Evolutionary conservation across 2,113 vertebrate genomes (phyloP).

Genomic region (Diphyllodes magnificus): DNA sequence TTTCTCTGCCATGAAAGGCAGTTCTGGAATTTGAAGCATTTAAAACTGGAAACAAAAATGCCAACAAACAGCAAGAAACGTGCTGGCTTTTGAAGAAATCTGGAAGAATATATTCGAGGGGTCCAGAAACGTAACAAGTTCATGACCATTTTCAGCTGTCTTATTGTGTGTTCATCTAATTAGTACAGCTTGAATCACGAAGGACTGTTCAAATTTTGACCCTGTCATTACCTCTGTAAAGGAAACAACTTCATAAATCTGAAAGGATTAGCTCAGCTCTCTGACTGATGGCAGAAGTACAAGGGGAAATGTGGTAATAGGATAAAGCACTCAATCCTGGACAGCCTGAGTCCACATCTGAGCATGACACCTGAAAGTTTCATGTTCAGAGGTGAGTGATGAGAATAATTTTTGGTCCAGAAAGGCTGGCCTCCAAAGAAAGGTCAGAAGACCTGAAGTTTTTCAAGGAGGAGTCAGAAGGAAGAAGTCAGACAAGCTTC

Average conservation of each 20-base stretch:
- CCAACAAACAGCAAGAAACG: not conserved
- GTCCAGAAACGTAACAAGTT: not conserved
- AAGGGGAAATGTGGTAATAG: not conserved
- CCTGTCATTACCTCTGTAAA: not conserved
- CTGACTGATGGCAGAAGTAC: not conserved
- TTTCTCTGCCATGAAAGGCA: not conserved
- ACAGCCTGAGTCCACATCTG: not conserved
- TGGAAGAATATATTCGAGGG: not conserved
- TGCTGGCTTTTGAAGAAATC: not conserved
- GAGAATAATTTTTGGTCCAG: not conserved
- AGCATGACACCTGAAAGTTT: not conserved
- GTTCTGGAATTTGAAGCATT: not conserved
- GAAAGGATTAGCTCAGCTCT: not conserved
- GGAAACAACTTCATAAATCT: not conserved
- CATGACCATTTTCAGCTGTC: not conserved
- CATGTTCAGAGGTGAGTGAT: fast-evolving
- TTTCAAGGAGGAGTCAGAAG: not conserved
- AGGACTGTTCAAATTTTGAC: not conserved
- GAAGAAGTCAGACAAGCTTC: not conserved
- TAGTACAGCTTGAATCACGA: not conserved
- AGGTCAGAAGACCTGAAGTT: not conserved
- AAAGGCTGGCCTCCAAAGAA: not conserved
- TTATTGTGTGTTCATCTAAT: not conserved
- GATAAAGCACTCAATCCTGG: not conserved
- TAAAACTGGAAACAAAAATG: not conserved